Evolutionary conservation across 2,888 invertebrate species (phyloP).

Genomic region (Leptopilina myrica): DNA sequence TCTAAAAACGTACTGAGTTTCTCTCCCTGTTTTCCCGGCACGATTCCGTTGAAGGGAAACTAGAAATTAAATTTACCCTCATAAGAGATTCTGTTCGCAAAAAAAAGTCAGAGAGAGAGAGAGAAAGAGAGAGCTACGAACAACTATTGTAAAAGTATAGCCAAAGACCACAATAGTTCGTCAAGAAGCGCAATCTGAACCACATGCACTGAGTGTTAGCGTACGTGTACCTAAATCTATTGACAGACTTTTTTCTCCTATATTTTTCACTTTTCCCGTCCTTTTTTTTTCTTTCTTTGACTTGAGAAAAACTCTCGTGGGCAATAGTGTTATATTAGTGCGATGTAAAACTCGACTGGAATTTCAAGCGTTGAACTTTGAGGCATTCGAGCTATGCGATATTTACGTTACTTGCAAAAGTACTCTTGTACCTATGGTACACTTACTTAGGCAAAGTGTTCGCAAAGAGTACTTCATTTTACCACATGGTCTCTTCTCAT

Average conservation of each 20-base stretch:
- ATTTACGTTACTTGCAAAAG: constrained; percentile 36
- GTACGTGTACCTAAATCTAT: constrained; percentile 13
- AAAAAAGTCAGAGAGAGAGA: constrained; percentile 7
- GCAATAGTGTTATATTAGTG: constrained; percentile 39
- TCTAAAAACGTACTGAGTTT: constrained; percentile 22
- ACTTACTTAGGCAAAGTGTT: constrained; percentile 32
- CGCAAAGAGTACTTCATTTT: not conserved
- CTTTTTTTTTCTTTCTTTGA: not conserved
- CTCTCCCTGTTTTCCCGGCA: constrained; percentile 19
- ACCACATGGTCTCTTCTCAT: not conserved
- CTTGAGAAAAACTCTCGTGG: not conserved
- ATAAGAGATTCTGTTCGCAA: constrained; percentile 48
- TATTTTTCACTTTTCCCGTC: not conserved
- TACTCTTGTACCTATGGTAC: not conserved
- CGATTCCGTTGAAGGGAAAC: constrained; percentile 23
- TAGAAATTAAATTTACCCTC: constrained; percentile 53
- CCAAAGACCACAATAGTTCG: constrained; percentile 55
- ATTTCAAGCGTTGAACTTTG: constrained; percentile 31
- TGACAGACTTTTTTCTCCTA: constrained; percentile 15
- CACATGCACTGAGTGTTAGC: constrained; percentile 1
- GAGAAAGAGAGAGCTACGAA: not conserved
- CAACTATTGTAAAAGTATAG: constrained; percentile 22
- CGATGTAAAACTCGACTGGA: constrained; percentile 35
- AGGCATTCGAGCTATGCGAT: not conserved
- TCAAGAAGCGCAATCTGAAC: constrained; percentile 43